Conservation (phyloP, 2,888 invertebrate genomes). For the Parthenolecanium corni region DNA sequence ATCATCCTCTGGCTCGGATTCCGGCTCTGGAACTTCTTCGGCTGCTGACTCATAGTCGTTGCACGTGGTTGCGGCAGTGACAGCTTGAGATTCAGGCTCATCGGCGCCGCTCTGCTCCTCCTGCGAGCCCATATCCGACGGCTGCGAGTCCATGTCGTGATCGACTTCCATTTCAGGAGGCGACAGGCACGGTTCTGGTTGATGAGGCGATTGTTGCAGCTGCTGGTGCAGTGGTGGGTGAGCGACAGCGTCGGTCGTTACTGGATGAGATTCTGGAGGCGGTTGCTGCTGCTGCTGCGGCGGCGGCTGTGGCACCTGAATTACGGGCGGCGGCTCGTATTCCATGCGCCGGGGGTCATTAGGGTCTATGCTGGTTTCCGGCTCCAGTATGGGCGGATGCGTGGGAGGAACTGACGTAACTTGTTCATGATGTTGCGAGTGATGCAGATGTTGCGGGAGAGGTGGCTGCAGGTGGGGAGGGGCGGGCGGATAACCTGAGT, state of each 20-base stretch:
- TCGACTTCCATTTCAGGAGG: not conserved
- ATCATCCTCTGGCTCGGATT: slow-evolving; percentile 2
- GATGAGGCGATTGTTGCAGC: not conserved
- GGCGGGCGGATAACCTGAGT: slow-evolving; percentile 33
- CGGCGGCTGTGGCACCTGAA: not conserved
- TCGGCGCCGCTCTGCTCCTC: slow-evolving; percentile 20
- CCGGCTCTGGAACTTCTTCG: not conserved
- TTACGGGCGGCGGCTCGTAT: slow-evolving; percentile 1
- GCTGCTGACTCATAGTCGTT: slow-evolving; percentile 10
- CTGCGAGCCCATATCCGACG: slow-evolving; percentile 17
- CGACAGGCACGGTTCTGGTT: not conserved
- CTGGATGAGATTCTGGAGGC: no score
- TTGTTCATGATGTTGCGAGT: slow-evolving; percentile 25
- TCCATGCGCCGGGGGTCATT: slow-evolving; percentile 1
- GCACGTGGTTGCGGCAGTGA: no score
- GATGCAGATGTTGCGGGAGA: slow-evolving; percentile 31
- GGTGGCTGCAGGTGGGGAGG: slow-evolving; percentile 30
- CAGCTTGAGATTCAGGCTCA: slow-evolving; percentile 11
- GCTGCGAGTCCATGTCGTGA: slow-evolving; percentile 16
- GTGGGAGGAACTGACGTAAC: slow-evolving; percentile 26
- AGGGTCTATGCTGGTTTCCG: slow-evolving; percentile 34
- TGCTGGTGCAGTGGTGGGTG: not conserved
- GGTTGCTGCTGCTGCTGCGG: not conserved
- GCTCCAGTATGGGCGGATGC: slow-evolving; percentile 32
- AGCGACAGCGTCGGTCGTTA: no score